phyloP scores from a whole-genome alignment of 2,113 vertebrate species.

The Hippocampus mohnikei region DNA sequence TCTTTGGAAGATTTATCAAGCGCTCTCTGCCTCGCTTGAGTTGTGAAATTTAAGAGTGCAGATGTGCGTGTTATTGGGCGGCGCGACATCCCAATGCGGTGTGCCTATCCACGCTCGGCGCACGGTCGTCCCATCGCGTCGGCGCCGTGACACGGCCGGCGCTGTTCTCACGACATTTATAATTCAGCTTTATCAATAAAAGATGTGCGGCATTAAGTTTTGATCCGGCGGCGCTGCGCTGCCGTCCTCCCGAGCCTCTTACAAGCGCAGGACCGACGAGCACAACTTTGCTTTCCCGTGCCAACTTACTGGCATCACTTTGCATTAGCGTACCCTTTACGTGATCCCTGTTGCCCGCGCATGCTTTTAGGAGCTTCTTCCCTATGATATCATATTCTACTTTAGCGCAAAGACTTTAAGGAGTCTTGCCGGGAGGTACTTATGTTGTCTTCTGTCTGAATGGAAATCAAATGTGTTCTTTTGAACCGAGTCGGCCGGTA shows the following conservation, averaged over 20 bases:
- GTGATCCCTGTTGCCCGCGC: constrained; percentile 49
- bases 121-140: constrained; percentile 37
- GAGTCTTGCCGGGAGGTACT: constrained; percentile 60
- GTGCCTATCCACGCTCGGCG: constrained; percentile 35
- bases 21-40: constrained; percentile 23
- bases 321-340: constrained; percentile 55
- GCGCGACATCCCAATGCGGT: constrained; percentile 28
- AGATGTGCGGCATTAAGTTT: constrained; percentile 63
- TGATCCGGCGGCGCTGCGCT: constrained; percentile 55
- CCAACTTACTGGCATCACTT: constrained; percentile 60
- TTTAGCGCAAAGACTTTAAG: constrained; percentile 39
- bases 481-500: constrained; percentile 47
- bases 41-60: constrained; percentile 27
- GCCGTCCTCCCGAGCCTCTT: constrained; percentile 53
- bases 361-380: constrained; percentile 55
- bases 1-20: constrained; percentile 55
- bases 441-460: constrained; percentile 56
- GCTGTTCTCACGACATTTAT: constrained; percentile 60
- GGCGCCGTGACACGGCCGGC: constrained; percentile 50
- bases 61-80: constrained; percentile 34
- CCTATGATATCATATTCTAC: constrained; percentile 59
- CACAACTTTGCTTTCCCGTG: constrained; percentile 53
- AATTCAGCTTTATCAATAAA: constrained; percentile 69
- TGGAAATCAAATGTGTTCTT: constrained; percentile 38
- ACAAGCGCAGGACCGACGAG: constrained; percentile 52